Evolutionary conservation across 1,140 invertebrate genomes (phyloP), one percentile per base, ranked within the genome.

Genomic region (Macrosteles quadrilineatus): DNA sequence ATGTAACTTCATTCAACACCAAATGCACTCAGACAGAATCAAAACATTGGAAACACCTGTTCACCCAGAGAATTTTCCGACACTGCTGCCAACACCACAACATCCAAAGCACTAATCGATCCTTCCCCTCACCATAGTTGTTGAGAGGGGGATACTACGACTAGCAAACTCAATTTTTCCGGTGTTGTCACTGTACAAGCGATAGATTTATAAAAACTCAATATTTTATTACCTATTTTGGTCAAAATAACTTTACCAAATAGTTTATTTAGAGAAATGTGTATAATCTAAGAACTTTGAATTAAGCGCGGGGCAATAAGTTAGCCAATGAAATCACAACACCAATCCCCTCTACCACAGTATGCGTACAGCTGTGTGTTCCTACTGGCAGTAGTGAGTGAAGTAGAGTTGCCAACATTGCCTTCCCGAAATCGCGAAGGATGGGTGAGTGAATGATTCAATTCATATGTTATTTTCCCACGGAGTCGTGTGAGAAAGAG

Each of bases 1-100:
- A 11, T 9, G 47, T 23, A 50, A 3, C 11, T 14, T 43, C 66
- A 69, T 11, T 25, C 29, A 32, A 25, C 64, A 2, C 2, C 43
- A 47, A 45, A 57, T 4, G 1, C 30, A 53, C 25, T 57, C 50
- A 40, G 50, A 68, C 64, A 57, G 62, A 71, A 71, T 74, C 69
- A 73, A 74, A 72, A 74, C 74, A 75, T 74, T 82, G 82, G 85
- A 85, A 86, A 87, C 85, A 86, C 85, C 85, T 87, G 85, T 87
- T 87, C 83, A 80, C 82, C 79, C 80, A 80, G 77, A 78, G 83
- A 85, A 86, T 86, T 87, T 86, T 85, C 84, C 82, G 79, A 85
- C 84, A 85, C 82, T 83, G 72, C 64, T 79, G 75, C 84, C 85
- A 86, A 86, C 83, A 53, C 53, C 21, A 50, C 59, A 36, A 53